phyloP scores from a whole-genome alignment of 2,113 vertebrate species.

The cat (Felis catus) region F.catus_Fca126_mat1.0 CM031426.1:2107001-2107500 shows the following conservation, averaged over 20 bases:
- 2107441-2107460: no score
- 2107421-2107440: no score
- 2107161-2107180: fast-evolving
- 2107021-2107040: background rate
- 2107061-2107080: background rate
- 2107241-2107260: background rate
- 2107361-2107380: no score
- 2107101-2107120: fast-evolving
- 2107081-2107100: background rate
- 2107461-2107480: no score
- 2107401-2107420: no score
- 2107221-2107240: background rate
- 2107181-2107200: background rate
- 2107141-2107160: background rate
- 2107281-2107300: background rate
- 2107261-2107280: background rate
- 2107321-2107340: no score
- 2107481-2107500: no score
- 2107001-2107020: background rate
- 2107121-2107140: background rate
- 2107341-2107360: no score
- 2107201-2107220: background rate
- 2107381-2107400: no score
- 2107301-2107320: background rate
- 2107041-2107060: background rate